phyloP scores from a whole-genome alignment of 1,140 invertebrate species.

The Patella vulgata region DNA sequence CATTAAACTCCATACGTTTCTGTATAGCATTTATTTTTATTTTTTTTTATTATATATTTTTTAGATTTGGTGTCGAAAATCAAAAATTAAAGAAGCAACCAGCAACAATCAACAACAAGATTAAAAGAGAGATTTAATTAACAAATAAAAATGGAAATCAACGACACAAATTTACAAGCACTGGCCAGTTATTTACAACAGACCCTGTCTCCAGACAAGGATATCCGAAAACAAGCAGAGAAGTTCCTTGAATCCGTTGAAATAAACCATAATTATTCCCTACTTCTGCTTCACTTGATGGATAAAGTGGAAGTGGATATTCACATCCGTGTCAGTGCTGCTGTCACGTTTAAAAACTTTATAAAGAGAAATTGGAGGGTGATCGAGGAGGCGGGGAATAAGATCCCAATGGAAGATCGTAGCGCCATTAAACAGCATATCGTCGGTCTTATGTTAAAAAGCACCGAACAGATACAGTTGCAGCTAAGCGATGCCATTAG shows the following conservation, averaged over 20 bases:
- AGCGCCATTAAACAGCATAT: constrained; percentile 85
- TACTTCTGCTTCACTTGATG: constrained; percentile 85
- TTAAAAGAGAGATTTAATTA: too few species aligned
- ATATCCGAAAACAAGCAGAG: constrained; percentile 83
- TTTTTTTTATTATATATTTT: too few species aligned
- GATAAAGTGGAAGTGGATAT: constrained; percentile 81
- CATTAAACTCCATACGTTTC: too few species aligned
- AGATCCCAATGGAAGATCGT: constrained; percentile 84
- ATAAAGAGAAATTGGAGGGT: constrained; percentile 94
- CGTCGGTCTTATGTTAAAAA: constrained; percentile 91
- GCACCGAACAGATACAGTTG: constrained; percentile 88
- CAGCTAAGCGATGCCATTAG: constrained; percentile 94
- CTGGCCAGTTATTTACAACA: constrained; percentile 86
- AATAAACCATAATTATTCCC: constrained; percentile 88
- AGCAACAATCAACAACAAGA: too few species aligned
- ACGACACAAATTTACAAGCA: constrained; percentile 71
- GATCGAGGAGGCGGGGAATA: constrained; percentile 82
- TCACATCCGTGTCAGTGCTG: constrained; percentile 84
- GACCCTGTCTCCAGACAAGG: constrained; percentile 86
- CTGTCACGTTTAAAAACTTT: constrained; percentile 96
- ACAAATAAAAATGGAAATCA: constrained; percentile 61
- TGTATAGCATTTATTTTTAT: too few species aligned
- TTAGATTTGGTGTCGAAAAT: too few species aligned
- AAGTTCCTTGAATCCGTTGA: constrained; percentile 87
- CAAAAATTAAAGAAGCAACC: too few species aligned